Evolutionary conservation across 64 coral and sea anemone species (phyloP), one percentile per base, ranked within the genome.

Genomic region (Dendronephthya gigantea): DNA sequence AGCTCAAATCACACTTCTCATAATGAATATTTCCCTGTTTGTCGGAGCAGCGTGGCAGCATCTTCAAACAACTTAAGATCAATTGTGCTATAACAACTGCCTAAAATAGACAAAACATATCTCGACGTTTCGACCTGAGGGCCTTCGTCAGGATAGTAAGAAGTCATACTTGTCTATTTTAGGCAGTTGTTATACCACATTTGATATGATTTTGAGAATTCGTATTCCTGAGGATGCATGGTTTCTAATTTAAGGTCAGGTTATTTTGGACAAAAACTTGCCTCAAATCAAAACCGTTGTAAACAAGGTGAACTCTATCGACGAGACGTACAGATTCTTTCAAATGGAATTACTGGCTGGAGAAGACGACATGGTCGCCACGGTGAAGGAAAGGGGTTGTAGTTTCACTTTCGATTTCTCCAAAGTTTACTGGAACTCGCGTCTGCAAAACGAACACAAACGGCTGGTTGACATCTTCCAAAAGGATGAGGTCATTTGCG

Each of bases 391-490:
- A 83, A 85, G 90, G 88, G 95, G 95, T 1, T 93, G 91, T 48
- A 70, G 85, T 35, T 98, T 90, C 83, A 84, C 93, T 38, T 98
- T 98, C 90, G 95, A 98, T 31, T 98, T 98, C 83, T 98, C 95
- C 37, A 93, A 91, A 88, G 95, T 98, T 8, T 98, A 98, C 45
- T 98, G 95, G 95, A 98, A 98, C 82, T 98, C 95, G 81, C 89
- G 95, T n/a, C 87, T 98, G 68, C 95, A 98, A 83, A 93, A 87
- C 40, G 95, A 98, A 29, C 95, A 98, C 58, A 93, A 85, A 10
- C 88, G 95, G 2, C 95, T 98, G 52, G 87, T 91, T 30, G 85
- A 91, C 30, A 83, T 43, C 9, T 98, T 98, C 40, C 82, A 69
- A 17, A 49, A 68, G 72, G 83, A 40, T 49, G 95, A 98, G 82